Evolutionary conservation across 2,797 vertebrate genomes (phyloP).

Genomic region (Melanogrammus aeglefinus): DNA sequence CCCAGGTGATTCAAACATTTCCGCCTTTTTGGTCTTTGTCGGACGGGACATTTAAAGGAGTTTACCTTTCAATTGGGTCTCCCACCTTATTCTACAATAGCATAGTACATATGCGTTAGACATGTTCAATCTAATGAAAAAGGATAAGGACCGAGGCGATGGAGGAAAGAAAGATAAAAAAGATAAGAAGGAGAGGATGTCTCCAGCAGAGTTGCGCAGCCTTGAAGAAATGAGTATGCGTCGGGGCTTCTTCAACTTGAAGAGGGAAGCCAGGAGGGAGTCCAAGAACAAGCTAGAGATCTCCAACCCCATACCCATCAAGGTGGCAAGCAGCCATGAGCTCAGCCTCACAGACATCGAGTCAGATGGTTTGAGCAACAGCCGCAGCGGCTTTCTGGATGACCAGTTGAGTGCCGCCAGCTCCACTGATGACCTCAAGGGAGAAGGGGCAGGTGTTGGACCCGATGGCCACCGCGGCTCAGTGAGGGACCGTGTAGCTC

Average conservation of each 20-base stretch:
- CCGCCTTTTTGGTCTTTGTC: neutral
- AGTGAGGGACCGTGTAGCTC: constrained; percentile 87
- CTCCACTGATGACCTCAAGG: constrained; percentile 90
- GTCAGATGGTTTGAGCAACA: constrained; percentile 85
- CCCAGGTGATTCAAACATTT: neutral
- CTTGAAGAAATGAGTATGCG: constrained; percentile 97
- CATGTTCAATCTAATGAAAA: constrained; percentile 97
- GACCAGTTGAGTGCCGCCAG: constrained; percentile 91
- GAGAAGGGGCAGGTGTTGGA: constrained; percentile 68
- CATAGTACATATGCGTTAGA: constrained; percentile 18
- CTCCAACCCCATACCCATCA: constrained; percentile 97
- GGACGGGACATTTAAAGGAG: neutral
- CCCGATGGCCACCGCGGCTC: constrained; percentile 82
- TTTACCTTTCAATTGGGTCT: neutral
- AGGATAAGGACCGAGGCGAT: constrained; percentile 85
- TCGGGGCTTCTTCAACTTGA: constrained; percentile 94
- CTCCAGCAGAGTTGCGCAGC: constrained; percentile 88
- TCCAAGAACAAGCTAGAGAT: constrained; percentile 90
- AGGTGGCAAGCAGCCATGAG: constrained; percentile 90
- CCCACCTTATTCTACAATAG: neutral
- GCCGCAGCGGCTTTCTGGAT: constrained; percentile 88
- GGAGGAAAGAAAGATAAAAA: constrained; percentile 89
- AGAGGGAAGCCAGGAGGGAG: constrained; percentile 88
- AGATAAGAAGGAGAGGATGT: constrained; percentile 95
- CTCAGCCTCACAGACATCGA: constrained; percentile 92